phyloP scores from a whole-genome alignment of 2,888 invertebrate species.

The Tachina lurida region DNA sequence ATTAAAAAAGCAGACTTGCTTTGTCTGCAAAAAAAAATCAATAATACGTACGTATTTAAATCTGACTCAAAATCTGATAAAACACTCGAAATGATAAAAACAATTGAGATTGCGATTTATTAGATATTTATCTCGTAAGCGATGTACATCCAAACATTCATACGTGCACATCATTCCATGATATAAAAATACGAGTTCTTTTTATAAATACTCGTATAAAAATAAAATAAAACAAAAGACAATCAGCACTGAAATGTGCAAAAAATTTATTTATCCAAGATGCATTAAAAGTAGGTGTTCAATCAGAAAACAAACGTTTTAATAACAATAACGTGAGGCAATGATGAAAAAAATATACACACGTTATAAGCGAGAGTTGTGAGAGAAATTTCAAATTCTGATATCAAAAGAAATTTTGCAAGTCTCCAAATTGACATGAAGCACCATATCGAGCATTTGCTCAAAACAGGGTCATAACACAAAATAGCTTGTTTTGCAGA shows the following conservation, averaged over 20 bases:
- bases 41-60: slow-evolving; percentile 47
- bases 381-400: neutral
- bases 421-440: too few species aligned
- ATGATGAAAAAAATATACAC: slow-evolving; percentile 2
- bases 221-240: slow-evolving; percentile 6
- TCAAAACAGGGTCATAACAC: too few species aligned
- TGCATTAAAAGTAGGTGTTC: slow-evolving; percentile 21
- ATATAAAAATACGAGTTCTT: neutral
- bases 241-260: slow-evolving; percentile 21
- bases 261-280: slow-evolving; percentile 34
- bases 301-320: slow-evolving; percentile 44
- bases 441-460: too few species aligned
- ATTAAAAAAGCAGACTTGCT: slow-evolving; percentile 39
- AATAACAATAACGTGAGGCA: slow-evolving; percentile 55
- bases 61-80: slow-evolving; percentile 73
- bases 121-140: slow-evolving; percentile 47
- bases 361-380: slow-evolving; percentile 11
- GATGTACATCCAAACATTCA: neutral
- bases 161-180: too few species aligned
- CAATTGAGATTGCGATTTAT: slow-evolving; percentile 72
- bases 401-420: too few species aligned
- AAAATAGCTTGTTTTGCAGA: neutral
- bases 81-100: slow-evolving; percentile 69
- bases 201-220: neutral
- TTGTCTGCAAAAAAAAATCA: slow-evolving; percentile 64